Evolutionary conservation across 2,113 vertebrate genomes (phyloP).

Genomic region (Hippopotamus amphibius): DNA sequence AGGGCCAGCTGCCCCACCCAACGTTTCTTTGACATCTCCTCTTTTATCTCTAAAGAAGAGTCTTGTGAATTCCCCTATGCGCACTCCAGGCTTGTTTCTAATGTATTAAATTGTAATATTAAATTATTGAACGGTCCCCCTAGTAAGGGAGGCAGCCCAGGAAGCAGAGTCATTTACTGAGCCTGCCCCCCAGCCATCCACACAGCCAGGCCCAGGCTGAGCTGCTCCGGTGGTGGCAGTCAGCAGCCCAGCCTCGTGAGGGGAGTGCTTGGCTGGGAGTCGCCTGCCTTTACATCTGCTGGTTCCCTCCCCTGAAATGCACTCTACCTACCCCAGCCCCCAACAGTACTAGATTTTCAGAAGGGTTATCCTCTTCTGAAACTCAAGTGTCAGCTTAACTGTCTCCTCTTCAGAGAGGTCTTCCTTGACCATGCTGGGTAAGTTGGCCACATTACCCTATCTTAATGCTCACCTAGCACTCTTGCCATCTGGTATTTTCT

Average conservation of each 20-base stretch:
- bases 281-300: background rate
- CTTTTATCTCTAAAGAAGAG: slow-evolving; percentile 29
- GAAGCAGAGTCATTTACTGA: background rate
- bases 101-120: slow-evolving; percentile 6
- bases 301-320: background rate
- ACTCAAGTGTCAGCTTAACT: background rate
- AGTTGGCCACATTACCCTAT: background rate
- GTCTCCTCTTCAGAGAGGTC: background rate
- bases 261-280: background rate
- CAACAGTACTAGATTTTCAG: background rate
- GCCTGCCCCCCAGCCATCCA: background rate
- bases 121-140: background rate
- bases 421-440: background rate
- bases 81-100: background rate
- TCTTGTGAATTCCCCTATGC: slow-evolving; percentile 16
- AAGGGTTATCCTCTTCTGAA: background rate
- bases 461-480: background rate
- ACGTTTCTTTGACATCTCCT: background rate
- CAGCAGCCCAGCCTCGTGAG: background rate
- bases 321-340: background rate
- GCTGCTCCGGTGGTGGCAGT: background rate
- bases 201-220: background rate
- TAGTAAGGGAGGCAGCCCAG: background rate
- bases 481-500: background rate
- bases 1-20: background rate